Percentiles rank a stretch among this genome's conserved stretches.
phyloP scores from a whole-genome alignment of 1,140 invertebrate species.

The Caenorhabditis brenneri region DNA sequence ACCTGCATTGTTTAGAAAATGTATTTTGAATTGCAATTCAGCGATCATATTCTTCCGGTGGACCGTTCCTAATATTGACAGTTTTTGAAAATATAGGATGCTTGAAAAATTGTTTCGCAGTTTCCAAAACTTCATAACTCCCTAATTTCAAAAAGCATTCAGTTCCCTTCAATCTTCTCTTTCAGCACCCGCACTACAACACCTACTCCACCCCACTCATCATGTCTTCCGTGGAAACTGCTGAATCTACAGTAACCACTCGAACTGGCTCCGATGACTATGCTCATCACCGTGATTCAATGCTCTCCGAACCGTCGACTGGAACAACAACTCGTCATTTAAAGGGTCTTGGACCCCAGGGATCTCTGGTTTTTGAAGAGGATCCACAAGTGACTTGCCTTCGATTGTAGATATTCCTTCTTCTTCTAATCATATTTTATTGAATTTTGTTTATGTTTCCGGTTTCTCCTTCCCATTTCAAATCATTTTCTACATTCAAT shows the following conservation, averaged over 20 bases:
- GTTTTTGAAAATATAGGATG: too few relatives aligned
- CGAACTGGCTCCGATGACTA: conserved; percentile 33
- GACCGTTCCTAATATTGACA: too few relatives aligned
- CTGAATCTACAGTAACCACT: conserved; percentile 49
- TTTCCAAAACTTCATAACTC: too few relatives aligned
- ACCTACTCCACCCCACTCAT: conserved; percentile 5
- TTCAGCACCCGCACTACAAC: conserved; percentile 48
- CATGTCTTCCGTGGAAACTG: conserved; percentile 34
- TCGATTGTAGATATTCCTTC: neutral
- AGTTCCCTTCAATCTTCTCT: neutral
- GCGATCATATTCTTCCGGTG: too few relatives aligned
- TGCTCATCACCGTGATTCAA: conserved; percentile 19
- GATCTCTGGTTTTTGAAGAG: conserved; percentile 47
- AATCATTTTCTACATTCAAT: conserved; percentile 24
- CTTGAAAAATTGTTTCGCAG: too few relatives aligned
- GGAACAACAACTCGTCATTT: conserved; percentile 23
- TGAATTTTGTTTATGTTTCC: neutral
- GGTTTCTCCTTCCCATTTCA: neutral
- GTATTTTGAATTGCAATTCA: too few relatives aligned
- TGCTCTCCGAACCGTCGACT: conserved; percentile 25
- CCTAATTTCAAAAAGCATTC: neutral
- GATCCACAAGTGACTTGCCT: neutral
- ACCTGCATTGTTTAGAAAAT: too few relatives aligned
- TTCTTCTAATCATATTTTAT: neutral
- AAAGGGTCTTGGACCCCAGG: conserved; percentile 49